Conservation (phyloP, 2,113 vertebrate species). For the Rhynchomys soricoides region DNA sequence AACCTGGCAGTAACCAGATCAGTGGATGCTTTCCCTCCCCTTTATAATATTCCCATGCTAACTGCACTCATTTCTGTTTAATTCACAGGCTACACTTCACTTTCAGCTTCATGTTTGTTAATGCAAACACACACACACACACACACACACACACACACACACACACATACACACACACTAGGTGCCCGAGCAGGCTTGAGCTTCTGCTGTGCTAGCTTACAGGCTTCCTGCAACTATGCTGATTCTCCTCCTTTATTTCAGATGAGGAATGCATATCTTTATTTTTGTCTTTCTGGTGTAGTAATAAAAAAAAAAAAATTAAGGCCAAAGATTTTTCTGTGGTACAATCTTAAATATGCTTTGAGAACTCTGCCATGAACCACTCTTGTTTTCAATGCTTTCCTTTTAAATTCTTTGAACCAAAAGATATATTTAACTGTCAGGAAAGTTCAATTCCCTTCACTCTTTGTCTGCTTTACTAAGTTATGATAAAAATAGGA, state of each 20-base stretch:
- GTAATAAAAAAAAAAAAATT: constrained; percentile 1
- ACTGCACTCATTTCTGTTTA: background rate
- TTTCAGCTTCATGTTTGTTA: background rate
- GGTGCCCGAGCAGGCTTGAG: background rate
- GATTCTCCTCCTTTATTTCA: background rate
- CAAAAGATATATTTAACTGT: constrained; percentile 12
- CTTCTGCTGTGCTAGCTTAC: background rate
- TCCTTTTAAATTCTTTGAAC: background rate
- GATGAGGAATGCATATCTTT: background rate
- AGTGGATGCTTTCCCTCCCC: background rate
- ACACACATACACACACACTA: background rate
- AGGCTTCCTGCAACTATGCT: background rate
- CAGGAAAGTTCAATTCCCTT: background rate
- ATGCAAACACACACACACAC: background rate
- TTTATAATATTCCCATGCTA: background rate
- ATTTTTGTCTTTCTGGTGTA: background rate
- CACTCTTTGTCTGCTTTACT: background rate
- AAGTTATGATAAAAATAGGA: constrained; percentile 17
- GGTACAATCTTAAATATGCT: constrained; percentile 31
- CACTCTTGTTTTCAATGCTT: constrained; percentile 37
- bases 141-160: background rate
- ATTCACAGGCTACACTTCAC: background rate
- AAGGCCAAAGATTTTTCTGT: background rate
- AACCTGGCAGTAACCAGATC: background rate
- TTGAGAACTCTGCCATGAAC: constrained; percentile 30